Evolutionary conservation across 2,888 invertebrate genomes (phyloP).

Genomic region (Netelia virgata): DNA sequence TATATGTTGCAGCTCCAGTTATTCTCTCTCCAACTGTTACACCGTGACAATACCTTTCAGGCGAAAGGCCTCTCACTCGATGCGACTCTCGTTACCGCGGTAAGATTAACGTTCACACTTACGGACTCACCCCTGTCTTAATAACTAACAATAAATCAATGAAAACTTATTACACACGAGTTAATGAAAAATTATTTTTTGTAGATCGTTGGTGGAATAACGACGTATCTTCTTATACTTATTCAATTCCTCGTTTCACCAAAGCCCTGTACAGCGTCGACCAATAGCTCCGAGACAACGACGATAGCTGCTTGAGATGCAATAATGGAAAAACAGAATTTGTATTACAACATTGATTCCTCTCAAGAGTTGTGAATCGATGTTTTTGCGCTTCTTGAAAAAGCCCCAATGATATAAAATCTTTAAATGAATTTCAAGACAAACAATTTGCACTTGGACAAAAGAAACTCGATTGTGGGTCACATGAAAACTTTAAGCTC

Average conservation of each 20-base stretch:
- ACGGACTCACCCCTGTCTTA: neutral
- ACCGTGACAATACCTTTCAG: conserved; percentile 74
- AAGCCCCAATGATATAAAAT: neutral
- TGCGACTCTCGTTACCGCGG: conserved; percentile 74
- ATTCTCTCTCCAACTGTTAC: conserved; percentile 79
- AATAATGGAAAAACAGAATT: neutral
- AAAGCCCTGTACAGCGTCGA: conserved; percentile 43
- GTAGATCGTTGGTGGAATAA: conserved; percentile 77
- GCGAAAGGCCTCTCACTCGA: conserved; percentile 76
- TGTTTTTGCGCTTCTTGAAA: neutral
- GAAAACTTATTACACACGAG: too few relatives aligned
- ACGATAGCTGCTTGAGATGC: neutral
- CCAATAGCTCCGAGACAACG: neutral
- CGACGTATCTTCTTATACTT: conserved; percentile 77
- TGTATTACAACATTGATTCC: too few relatives aligned
- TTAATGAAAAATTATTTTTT: conserved; percentile 21
- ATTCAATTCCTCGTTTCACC: conserved; percentile 76
- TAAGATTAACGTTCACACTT: conserved; percentile 61
- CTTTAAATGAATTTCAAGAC: neutral
- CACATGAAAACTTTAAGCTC: neutral
- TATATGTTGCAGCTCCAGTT: conserved; percentile 74
- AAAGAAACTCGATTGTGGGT: neutral
- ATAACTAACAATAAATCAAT: too few relatives aligned
- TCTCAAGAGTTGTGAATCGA: too few relatives aligned
- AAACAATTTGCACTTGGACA: neutral